Conservation (phyloP, 2,888 invertebrate genomes). For the Amiota communis region DNA sequence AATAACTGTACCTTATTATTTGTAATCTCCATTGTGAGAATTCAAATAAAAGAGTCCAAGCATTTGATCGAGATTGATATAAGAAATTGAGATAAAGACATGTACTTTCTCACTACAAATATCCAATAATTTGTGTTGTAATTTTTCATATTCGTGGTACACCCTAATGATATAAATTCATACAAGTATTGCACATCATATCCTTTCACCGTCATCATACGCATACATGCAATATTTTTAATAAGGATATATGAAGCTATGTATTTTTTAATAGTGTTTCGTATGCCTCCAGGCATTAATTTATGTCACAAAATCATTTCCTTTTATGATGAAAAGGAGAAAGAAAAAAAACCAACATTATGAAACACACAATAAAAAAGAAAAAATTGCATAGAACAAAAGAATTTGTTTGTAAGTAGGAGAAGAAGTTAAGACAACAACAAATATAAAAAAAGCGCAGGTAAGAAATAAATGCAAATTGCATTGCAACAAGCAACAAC, state of each 20-base stretch:
- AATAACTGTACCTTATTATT: too few species aligned
- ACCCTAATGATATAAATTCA: background rate
- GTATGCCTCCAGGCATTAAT: constrained; percentile 70
- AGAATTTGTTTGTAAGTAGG: constrained; percentile 32
- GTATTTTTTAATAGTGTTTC: constrained; percentile 70
- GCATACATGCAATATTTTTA: constrained; percentile 17
- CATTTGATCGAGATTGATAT: too few species aligned
- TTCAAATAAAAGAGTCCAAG: too few species aligned
- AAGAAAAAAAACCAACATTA: constrained; percentile 12
- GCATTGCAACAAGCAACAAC: constrained; percentile 53
- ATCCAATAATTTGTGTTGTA: too few species aligned
- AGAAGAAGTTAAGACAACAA: background rate
- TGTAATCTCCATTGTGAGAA: too few species aligned
- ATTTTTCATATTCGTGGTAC: background rate
- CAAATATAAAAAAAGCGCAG: background rate
- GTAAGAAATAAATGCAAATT: constrained; percentile 58
- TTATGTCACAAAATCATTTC: constrained; percentile 72
- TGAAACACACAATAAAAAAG: constrained; percentile 25
- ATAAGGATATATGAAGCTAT: constrained; percentile 47
- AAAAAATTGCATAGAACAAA: constrained; percentile 33
- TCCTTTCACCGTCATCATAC: constrained; percentile 4
- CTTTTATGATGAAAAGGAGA: constrained; percentile 63
- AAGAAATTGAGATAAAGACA: too few species aligned
- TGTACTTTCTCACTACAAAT: too few species aligned
- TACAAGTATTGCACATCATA: too few species aligned